Percentiles rank a stretch among this genome's conserved stretches.
These are phyloP conservation scores for Plectropomus leopardus DNA, from an alignment of 2,113 vertebrate species.

Conservation along the genomic window DNA sequence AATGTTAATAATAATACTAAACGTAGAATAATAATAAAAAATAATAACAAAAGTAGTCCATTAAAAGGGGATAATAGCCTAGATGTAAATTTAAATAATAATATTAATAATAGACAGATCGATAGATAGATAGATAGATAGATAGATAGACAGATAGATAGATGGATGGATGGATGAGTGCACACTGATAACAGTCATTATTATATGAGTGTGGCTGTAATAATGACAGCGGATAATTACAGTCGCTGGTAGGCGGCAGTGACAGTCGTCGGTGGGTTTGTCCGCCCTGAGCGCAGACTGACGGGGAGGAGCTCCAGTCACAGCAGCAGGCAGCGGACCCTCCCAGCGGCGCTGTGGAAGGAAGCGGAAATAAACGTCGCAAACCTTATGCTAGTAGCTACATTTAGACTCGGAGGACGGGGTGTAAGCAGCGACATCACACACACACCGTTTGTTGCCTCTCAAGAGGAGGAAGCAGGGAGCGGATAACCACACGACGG, in stretches of 20 bases:
- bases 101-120: neutral
- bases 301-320: conserved; percentile 66
- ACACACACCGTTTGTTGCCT: conserved; percentile 48
- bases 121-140: conserved; percentile 10
- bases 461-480: conserved; percentile 58
- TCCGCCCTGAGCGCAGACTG: conserved; percentile 7
- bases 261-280: neutral
- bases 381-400: conserved; percentile 71
- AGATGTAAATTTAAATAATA: no score
- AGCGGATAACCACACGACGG: conserved; percentile 37
- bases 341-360: conserved; percentile 64
- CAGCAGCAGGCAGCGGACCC: conserved; percentile 41
- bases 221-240: neutral
- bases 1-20: no score
- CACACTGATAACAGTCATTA: neutral
- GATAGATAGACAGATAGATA: conserved; percentile 14
- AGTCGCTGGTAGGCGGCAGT: conserved; percentile 2
- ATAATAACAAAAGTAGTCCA: no score
- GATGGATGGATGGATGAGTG: neutral
- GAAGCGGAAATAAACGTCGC: conserved; percentile 83
- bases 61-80: no score
- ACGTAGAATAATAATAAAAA: no score
- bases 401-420: conserved; percentile 63
- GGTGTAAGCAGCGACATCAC: conserved; percentile 60
- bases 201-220: neutral